Base-by-base conservation (phyloP, 2,888 invertebrate species). In the Allolobophora icterica region DNA sequence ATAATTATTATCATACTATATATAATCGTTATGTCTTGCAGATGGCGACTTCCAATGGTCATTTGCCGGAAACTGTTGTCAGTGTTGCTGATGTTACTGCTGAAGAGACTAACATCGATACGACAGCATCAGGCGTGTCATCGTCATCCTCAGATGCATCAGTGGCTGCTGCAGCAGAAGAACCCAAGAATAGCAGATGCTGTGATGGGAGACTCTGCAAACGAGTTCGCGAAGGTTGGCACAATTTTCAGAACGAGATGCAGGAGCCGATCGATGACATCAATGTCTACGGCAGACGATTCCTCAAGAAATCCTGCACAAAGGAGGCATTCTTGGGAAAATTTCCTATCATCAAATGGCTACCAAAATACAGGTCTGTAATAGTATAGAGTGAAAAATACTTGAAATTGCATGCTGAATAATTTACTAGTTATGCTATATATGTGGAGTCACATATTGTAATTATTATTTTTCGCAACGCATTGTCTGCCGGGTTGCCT, bases 341-440 rank as follows among this genome's bases (percentile, higher is more conserved):
- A 17, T 87, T 87, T 34, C 87, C 87, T 21, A 87, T 87, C 5
- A 35, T 15, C 15, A 87, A 17, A 87, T 87, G 87, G 87, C 35
- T 87, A 33, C 87, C 87, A 35, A 87, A 87, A 87, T 87, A 87
- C 87, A 87, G 87, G 87, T 87, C 6, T 24, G 87, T 5, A 87
- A 71, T 2, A 11, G n/a, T n/a, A n/a, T n/a, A n/a, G n/a, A n/a
- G 21, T 24, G 13, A 52, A 21, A 21, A 52, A 19, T 21, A 52
- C 52, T 52, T 52, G 19, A 24, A 21, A 52, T 21, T 52, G 19
- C 24, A 52, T 52, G 52, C 52, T 52, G 24, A 52, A 24, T 15
- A 52, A 52, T 52, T 45, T 52, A 21, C 21, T 24, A 24, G 4
- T 13, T 21, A 3, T 21, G 19, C 21, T 0, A 52, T 24, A 52